These are phyloP conservation scores for Dioctria linearis DNA, from an alignment of 2,888 invertebrate species.

Conservation along the genomic window DNA sequence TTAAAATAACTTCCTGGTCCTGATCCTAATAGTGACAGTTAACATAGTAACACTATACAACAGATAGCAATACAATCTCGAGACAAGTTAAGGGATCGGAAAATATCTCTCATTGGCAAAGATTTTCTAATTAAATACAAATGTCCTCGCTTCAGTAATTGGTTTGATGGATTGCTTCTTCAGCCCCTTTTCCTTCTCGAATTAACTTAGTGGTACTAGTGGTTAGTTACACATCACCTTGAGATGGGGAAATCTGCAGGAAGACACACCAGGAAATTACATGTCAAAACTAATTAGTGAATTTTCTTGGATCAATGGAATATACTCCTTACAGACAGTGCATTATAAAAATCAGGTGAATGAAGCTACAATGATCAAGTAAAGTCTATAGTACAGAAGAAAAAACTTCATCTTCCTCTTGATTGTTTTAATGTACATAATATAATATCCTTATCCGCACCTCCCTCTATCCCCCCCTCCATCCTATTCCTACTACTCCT, in stretches of 20 bases:
- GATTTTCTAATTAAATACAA: conserved; percentile 49
- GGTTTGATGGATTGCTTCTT: conserved; percentile 44
- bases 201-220: neutral
- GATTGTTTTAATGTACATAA: neutral
- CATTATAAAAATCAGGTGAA: neutral
- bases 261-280: conserved; percentile 39
- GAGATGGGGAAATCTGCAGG: neutral
- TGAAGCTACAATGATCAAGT: neutral
- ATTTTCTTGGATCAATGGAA: neutral
- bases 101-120: neutral
- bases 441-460: neutral
- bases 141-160: conserved; percentile 47
- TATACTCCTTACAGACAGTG: neutral
- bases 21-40: conserved; percentile 9
- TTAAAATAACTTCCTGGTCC: conserved; percentile 47
- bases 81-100: neutral
- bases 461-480: conserved; percentile 10
- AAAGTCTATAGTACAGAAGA: no score
- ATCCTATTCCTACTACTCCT: neutral
- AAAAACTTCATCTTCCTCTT: neutral
- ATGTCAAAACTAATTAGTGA: conserved; percentile 46
- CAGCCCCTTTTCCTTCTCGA: conserved; percentile 17
- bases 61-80: neutral
- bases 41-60: neutral
- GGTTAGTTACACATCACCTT: neutral